Evolutionary conservation across 2,113 vertebrate genomes (phyloP).

Genomic region (Gymnocephalus cernua): DNA sequence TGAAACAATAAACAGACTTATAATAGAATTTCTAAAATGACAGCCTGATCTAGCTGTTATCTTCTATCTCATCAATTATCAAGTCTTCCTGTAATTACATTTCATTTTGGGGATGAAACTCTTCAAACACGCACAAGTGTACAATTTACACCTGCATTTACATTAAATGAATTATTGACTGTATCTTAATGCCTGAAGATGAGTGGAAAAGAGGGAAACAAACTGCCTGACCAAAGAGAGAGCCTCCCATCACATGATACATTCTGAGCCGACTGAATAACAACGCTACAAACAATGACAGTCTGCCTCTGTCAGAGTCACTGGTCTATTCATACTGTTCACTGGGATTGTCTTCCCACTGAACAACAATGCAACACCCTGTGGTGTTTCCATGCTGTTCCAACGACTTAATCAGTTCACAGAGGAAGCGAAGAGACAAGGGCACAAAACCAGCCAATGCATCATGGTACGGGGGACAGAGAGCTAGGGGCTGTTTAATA

Average conservation of each 20-base stretch:
- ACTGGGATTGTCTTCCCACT: constrained; percentile 37
- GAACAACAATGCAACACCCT: constrained; percentile 61
- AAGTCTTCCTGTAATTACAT: constrained; percentile 11
- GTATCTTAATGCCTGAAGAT: constrained; percentile 1
- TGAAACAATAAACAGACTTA: neutral
- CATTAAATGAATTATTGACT: constrained; percentile 15
- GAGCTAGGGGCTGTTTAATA: constrained; percentile 62
- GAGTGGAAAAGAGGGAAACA: neutral
- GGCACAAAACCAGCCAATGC: constrained; percentile 69
- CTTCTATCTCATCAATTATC: constrained; percentile 8
- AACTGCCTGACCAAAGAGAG: constrained; percentile 19
- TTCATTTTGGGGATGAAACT: neutral
- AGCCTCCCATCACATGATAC: neutral
- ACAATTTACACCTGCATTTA: neutral
- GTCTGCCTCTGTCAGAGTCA: constrained; percentile 47
- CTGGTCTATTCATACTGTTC: constrained; percentile 55
- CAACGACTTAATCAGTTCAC: constrained; percentile 66
- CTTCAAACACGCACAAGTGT: constrained; percentile 1
- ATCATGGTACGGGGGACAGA: constrained; percentile 60
- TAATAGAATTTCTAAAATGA: neutral
- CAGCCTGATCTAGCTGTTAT: neutral
- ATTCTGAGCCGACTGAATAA: constrained; percentile 37
- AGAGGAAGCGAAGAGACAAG: constrained; percentile 59
- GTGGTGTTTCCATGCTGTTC: constrained; percentile 62
- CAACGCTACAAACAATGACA: constrained; percentile 30